Conservation (phyloP, 2,888 invertebrate genomes). For the Cerceris ruficornis region DNA sequence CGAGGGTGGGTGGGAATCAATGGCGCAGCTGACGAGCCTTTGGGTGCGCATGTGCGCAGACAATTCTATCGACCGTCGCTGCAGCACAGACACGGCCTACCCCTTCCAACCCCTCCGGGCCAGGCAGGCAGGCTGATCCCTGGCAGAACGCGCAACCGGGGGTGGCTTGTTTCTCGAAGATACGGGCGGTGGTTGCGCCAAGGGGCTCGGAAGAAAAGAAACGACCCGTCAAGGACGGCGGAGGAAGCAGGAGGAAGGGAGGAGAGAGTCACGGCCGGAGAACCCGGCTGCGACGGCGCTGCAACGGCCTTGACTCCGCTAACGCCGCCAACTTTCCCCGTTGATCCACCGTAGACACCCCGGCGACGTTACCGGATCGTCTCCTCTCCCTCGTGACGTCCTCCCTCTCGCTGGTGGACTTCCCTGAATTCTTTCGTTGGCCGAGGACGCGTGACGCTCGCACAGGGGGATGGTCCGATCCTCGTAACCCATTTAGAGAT, state of each 20-base stretch:
- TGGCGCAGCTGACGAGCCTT: slow-evolving; percentile 80
- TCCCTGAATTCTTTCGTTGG: slow-evolving; percentile 52
- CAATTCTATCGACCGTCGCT: slow-evolving; percentile 81
- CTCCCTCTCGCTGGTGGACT: background rate
- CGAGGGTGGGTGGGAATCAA: slow-evolving; percentile 74
- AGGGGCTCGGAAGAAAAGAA: slow-evolving; percentile 18
- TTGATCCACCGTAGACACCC: slow-evolving; percentile 74
- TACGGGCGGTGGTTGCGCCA: slow-evolving; percentile 37
- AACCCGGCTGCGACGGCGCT: slow-evolving; percentile 60
- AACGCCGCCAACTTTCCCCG: slow-evolving; percentile 75
- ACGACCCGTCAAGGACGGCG: slow-evolving; percentile 42
- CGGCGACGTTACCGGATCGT: slow-evolving; percentile 62
- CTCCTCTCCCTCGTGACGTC: slow-evolving; percentile 1
- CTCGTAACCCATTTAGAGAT: slow-evolving; percentile 65
- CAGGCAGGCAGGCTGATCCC: slow-evolving; percentile 67
- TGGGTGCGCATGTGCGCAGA: slow-evolving; percentile 80
- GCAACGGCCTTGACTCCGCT: slow-evolving; percentile 77
- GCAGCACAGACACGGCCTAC: slow-evolving; percentile 78
- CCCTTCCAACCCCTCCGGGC: slow-evolving; percentile 70
- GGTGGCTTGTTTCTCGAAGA: slow-evolving; percentile 59
- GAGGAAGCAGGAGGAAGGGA: slow-evolving; percentile 34
- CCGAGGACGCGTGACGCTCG: slow-evolving; percentile 47
- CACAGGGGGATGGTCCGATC: slow-evolving; percentile 47
- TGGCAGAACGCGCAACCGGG: slow-evolving; percentile 55
- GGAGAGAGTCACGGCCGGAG: slow-evolving; percentile 54